Percentiles rank a stretch among this genome's conserved stretches.
phyloP scores from a whole-genome alignment of 2,888 invertebrate genomes.

The Phoenoteleia sp. region DNA sequence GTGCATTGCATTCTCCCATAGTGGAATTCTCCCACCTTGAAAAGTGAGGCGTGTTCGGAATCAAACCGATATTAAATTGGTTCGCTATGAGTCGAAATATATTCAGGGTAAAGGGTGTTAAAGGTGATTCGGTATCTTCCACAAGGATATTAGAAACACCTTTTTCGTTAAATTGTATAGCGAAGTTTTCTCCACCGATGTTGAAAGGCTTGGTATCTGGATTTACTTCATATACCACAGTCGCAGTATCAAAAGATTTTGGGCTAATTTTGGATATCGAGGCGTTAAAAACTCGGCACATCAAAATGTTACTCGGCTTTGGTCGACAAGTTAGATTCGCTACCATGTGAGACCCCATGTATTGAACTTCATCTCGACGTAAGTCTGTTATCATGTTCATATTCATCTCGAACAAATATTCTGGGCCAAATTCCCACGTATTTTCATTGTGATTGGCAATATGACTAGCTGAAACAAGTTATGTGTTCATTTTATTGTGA shows the following conservation, averaged over 20 bases:
- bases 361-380: constrained; percentile 65
- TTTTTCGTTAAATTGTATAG: constrained; percentile 74
- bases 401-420: constrained; percentile 72
- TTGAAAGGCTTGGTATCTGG: constrained; percentile 61
- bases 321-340: constrained; percentile 75
- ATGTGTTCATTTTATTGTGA: too few species aligned
- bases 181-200: constrained; percentile 69
- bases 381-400: constrained; percentile 73
- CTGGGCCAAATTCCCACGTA: constrained; percentile 74
- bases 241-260: constrained; percentile 52
- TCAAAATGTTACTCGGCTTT: constrained; percentile 66
- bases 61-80: constrained; percentile 76
- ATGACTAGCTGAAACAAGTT: constrained; percentile 62
- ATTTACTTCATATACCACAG: constrained; percentile 48
- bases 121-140: constrained; percentile 60
- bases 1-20: constrained; percentile 74
- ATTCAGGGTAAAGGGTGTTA: constrained; percentile 70
- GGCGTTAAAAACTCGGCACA: constrained; percentile 71
- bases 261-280: constrained; percentile 70
- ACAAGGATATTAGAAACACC: constrained; percentile 75
- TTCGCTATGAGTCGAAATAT: constrained; percentile 76
- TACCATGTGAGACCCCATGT: constrained; percentile 71
- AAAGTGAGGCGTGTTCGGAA: constrained; percentile 71
- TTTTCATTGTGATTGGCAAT: constrained; percentile 58
- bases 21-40: constrained; percentile 75